These are phyloP conservation scores for Neomonachus schauinslandi DNA, from an alignment of 2,113 vertebrate species.

Conservation along the genomic window DNA sequence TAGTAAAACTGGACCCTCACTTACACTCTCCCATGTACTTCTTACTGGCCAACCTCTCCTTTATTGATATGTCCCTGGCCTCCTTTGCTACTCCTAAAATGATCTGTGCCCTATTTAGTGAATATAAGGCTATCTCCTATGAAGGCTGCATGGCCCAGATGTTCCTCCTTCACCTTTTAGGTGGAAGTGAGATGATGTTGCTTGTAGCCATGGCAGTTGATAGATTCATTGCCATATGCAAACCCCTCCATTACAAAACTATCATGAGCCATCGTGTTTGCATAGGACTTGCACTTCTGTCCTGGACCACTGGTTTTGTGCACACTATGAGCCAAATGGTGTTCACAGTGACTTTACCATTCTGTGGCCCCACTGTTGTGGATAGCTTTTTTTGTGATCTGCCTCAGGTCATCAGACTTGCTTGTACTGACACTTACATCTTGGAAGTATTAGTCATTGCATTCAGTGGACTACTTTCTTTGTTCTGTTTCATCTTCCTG, in stretches of 20 bases:
- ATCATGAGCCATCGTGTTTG: conserved; percentile 59
- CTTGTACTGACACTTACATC: conserved; percentile 57
- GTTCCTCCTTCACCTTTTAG: conserved; percentile 74
- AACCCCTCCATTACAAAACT: conserved; percentile 66
- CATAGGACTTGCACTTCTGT: conserved; percentile 26
- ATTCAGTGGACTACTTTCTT: conserved; percentile 54
- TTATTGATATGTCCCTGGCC: conserved; percentile 71
- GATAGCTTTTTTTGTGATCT: conserved; percentile 73
- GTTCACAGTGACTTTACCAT: conserved; percentile 66
- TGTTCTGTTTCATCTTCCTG: conserved; percentile 61
- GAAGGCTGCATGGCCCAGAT: conserved; percentile 71
- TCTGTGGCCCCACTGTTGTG: conserved; percentile 74
- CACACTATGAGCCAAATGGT: conserved; percentile 66
- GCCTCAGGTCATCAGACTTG: conserved; percentile 66
- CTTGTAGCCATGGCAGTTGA: conserved; percentile 76
- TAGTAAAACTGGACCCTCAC: conserved; percentile 43
- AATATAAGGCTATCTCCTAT: conserved; percentile 61
- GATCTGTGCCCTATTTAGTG: conserved; percentile 51
- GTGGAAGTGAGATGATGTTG: conserved; percentile 72
- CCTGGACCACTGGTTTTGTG: conserved; percentile 67
- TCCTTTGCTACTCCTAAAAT: conserved; percentile 78
- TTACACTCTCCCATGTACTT: conserved; percentile 73
- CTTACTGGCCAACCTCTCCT: conserved; percentile 66
- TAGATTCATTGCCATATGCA: conserved; percentile 73
- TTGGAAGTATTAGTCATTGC: conserved; percentile 56